phyloP scores from a whole-genome alignment of 23 tunicate genomes.

The Halocynthia aurantium region DNA sequence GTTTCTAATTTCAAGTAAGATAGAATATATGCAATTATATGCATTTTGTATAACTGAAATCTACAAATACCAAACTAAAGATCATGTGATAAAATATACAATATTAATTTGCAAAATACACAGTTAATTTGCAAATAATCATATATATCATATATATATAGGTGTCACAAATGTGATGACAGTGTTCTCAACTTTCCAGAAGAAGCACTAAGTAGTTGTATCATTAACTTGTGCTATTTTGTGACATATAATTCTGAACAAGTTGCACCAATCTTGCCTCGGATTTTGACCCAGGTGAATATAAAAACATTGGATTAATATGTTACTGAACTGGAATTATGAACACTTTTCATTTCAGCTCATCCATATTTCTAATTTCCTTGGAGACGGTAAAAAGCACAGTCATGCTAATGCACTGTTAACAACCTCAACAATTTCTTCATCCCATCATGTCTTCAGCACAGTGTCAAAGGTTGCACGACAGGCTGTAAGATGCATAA shows the following conservation, averaged over 20 bases:
- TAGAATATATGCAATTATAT: too few species aligned
- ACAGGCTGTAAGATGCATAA: constrained; percentile 59
- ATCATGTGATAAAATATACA: too few species aligned
- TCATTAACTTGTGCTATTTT: constrained; percentile 63
- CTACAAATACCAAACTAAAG: too few species aligned
- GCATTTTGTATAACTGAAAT: too few species aligned
- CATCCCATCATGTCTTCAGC: not conserved
- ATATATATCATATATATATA: not conserved
- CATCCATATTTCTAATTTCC: constrained; percentile 14
- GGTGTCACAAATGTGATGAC: constrained; percentile 46
- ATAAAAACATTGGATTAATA: not conserved
- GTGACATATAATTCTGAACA: constrained; percentile 36
- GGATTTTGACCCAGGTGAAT: constrained; percentile 36
- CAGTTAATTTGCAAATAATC: too few species aligned
- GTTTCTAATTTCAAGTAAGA: too few species aligned
- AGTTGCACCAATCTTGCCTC: constrained; percentile 60
- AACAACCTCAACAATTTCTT: not conserved
- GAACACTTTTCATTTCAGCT: not conserved
- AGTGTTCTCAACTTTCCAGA: constrained; percentile 14
- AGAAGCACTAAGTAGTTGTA: constrained; percentile 38
- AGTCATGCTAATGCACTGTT: not conserved
- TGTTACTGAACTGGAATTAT: not conserved
- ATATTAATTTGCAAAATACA: too few species aligned
- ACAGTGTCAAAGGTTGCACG: constrained; percentile 31
- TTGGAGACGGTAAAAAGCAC: constrained; percentile 4